These are phyloP conservation scores for Porites rus DNA, from an alignment of 92 coral and sea anemone species.

Conservation along the genomic window DNA sequence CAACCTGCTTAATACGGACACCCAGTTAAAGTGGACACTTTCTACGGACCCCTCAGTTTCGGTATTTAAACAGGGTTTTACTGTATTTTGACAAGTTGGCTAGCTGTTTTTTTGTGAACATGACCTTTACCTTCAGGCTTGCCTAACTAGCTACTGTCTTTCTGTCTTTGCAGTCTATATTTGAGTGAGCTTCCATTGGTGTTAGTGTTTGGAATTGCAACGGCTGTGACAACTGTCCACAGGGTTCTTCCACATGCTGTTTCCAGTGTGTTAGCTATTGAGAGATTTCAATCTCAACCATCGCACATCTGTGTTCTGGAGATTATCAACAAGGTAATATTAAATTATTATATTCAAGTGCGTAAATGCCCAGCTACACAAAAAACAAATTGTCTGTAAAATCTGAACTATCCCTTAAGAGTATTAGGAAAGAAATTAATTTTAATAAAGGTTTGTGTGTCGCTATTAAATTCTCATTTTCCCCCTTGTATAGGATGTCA, in stretches of 20 bases:
- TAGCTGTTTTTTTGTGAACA: neutral
- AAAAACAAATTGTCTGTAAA: no score
- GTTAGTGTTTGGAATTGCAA: slow-evolving; percentile 94
- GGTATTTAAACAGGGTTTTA: neutral
- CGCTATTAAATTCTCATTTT: no score
- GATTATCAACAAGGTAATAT: slow-evolving; percentile 78
- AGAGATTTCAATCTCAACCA: slow-evolving; percentile 93
- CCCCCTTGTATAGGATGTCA: no score
- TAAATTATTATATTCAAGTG: no score
- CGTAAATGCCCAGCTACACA: no score
- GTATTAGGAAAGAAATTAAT: no score
- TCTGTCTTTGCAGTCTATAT: slow-evolving; percentile 73
- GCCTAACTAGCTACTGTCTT: neutral
- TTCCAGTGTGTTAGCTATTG: slow-evolving; percentile 87
- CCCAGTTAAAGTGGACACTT: no score
- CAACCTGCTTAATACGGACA: no score
- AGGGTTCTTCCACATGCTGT: slow-evolving; percentile 94
- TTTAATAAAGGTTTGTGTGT: no score
- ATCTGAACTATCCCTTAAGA: no score
- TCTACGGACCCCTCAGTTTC: no score
- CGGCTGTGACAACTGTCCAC: slow-evolving; percentile 90
- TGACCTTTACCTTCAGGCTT: no score
- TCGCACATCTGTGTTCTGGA: slow-evolving; percentile 86
- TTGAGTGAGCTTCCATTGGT: slow-evolving; percentile 81
- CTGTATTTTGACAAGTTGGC: neutral